Evolutionary conservation across 2,797 vertebrate genomes (phyloP).

Genomic region (Pangasius macronema): DNA sequence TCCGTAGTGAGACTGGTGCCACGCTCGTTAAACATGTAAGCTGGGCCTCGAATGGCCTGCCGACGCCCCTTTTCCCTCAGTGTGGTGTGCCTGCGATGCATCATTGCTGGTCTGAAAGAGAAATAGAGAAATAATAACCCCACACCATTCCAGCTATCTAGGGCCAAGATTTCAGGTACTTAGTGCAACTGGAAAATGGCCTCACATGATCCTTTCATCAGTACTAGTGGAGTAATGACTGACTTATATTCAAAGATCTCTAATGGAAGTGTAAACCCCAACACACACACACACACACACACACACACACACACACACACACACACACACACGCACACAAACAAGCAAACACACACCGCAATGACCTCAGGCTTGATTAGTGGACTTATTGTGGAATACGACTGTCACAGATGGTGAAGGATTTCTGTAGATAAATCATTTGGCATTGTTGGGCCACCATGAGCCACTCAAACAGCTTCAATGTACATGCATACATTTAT

Average conservation of each 20-base stretch:
- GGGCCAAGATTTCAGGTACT: neutral
- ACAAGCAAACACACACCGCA: neutral
- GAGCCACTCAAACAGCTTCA: neutral
- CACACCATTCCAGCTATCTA: neutral
- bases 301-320: neutral
- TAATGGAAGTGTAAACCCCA: neutral
- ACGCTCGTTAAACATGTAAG: slow-evolving; percentile 98
- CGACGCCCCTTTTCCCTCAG: slow-evolving; percentile 93
- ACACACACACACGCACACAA: neutral
- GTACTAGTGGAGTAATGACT: neutral
- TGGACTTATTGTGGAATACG: neutral
- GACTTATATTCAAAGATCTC: neutral
- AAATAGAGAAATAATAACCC: neutral
- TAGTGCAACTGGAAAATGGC: neutral
- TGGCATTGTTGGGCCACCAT: neutral
- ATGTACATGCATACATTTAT: neutral
- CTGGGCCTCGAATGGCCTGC: slow-evolving; percentile 91
- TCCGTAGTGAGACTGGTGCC: slow-evolving; percentile 89
- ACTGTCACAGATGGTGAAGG: neutral
- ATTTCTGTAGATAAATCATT: neutral
- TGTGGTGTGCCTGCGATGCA: slow-evolving; percentile 93
- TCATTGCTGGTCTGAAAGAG: slow-evolving; percentile 80
- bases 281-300: neutral
- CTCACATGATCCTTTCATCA: neutral
- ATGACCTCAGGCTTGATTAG: neutral